phyloP scores from a whole-genome alignment of 2,888 invertebrate species.

The Drosophila bunnanda region DNA sequence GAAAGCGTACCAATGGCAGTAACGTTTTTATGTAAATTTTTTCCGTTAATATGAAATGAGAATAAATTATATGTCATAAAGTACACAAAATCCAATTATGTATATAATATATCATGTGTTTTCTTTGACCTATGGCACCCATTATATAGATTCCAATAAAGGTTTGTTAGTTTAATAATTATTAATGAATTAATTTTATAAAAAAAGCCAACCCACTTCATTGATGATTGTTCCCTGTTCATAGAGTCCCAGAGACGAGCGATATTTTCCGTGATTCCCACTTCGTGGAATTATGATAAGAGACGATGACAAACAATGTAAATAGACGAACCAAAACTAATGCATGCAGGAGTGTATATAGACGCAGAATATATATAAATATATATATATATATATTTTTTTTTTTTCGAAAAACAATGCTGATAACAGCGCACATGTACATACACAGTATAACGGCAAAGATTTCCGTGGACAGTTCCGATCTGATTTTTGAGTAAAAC shows the following conservation, averaged over 20 bases:
- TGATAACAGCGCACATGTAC: slow-evolving; percentile 20
- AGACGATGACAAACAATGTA: slow-evolving; percentile 32
- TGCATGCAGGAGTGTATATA: slow-evolving; percentile 1
- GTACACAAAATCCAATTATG: slow-evolving; percentile 35
- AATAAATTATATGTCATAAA: slow-evolving; percentile 76
- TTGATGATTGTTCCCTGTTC: too few relatives aligned
- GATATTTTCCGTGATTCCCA: neutral
- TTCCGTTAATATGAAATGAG: slow-evolving; percentile 61
- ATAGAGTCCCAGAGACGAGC: too few relatives aligned
- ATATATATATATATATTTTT: neutral
- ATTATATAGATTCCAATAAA: too few relatives aligned
- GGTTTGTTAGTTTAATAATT: too few relatives aligned
- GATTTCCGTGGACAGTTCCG: slow-evolving; percentile 44
- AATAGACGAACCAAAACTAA: slow-evolving; percentile 7
- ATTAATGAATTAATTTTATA: too few relatives aligned
- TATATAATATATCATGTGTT: slow-evolving; percentile 18
- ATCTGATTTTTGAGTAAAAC: slow-evolving; percentile 30
- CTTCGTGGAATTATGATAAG: slow-evolving; percentile 31
- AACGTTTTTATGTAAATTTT: slow-evolving; percentile 72
- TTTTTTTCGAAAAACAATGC: slow-evolving; percentile 15
- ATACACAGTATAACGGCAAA: neutral
- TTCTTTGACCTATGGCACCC: too few relatives aligned
- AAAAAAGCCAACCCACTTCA: too few relatives aligned
- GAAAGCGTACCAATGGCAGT: slow-evolving; percentile 43
- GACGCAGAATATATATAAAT: neutral